These are phyloP conservation scores for Bagarius yarrelli DNA, from an alignment of 2,113 vertebrate species.

Conservation along the genomic window DNA sequence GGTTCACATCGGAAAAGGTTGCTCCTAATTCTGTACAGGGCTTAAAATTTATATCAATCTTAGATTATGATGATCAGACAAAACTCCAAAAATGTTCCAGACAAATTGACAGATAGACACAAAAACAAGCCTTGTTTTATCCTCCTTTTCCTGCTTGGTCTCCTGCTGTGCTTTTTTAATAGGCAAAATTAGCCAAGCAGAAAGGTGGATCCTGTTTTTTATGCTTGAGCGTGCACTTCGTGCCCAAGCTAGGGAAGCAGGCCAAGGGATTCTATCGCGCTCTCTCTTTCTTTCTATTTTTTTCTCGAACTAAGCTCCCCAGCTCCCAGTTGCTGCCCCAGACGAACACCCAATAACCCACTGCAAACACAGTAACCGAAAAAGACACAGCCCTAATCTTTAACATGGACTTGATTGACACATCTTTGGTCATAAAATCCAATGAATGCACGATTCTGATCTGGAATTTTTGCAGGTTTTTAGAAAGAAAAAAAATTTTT, in stretches of 20 bases:
- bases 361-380: neutral
- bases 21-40: constrained; percentile 30
- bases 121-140: constrained; percentile 95
- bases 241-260: constrained; percentile 79
- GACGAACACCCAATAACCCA: constrained; percentile 30
- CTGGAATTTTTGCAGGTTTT: neutral
- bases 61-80: constrained; percentile 8
- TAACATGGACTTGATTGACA: neutral
- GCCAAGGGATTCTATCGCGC: constrained; percentile 57
- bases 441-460: neutral
- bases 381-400: neutral
- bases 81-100: constrained; percentile 6
- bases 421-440: neutral
- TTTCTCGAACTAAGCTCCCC: constrained; percentile 67
- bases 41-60: constrained; percentile 69
- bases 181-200: constrained; percentile 97
- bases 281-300: constrained; percentile 61
- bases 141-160: constrained; percentile 82
- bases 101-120: constrained; percentile 37
- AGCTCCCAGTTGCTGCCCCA: constrained; percentile 45
- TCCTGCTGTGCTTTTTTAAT: constrained; percentile 96
- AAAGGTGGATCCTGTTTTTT: constrained; percentile 97
- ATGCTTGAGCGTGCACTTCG: constrained; percentile 85
- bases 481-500: too few species aligned
- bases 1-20: constrained; percentile 19